Conservation (phyloP, 2,797 vertebrate species). For the Sitta carolinensis region DNA sequence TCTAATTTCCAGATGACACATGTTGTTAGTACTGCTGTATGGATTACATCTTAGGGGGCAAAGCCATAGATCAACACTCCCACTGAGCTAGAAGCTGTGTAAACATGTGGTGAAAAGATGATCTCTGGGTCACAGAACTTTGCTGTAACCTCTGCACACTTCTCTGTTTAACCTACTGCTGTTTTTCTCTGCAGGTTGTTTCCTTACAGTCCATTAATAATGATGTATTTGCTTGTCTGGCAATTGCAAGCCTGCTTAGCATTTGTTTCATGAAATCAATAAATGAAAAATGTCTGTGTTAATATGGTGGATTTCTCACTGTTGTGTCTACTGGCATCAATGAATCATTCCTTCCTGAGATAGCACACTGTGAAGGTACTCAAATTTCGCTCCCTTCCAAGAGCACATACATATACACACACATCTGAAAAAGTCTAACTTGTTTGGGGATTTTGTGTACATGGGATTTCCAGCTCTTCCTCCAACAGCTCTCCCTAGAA, state of each 20-base stretch:
- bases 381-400: background rate
- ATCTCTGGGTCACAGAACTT: background rate
- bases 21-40: background rate
- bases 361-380: background rate
- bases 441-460: background rate
- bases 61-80: background rate
- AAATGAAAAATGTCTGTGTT: background rate
- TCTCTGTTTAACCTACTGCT: background rate
- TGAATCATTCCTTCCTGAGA: background rate
- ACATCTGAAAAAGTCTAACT: background rate
- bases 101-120: background rate
- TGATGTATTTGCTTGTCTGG: background rate
- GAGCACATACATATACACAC: background rate
- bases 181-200: background rate
- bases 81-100: background rate
- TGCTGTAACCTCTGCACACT: background rate
- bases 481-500: background rate
- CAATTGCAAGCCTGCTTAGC: background rate
- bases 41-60: background rate
- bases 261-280: background rate
- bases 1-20: constrained; percentile 23
- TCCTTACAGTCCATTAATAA: background rate
- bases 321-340: background rate
- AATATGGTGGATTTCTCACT: background rate
- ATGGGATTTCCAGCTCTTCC: background rate